Base-by-base conservation (phyloP, 2,113 vertebrate species). In the Egretta garzetta region DNA sequence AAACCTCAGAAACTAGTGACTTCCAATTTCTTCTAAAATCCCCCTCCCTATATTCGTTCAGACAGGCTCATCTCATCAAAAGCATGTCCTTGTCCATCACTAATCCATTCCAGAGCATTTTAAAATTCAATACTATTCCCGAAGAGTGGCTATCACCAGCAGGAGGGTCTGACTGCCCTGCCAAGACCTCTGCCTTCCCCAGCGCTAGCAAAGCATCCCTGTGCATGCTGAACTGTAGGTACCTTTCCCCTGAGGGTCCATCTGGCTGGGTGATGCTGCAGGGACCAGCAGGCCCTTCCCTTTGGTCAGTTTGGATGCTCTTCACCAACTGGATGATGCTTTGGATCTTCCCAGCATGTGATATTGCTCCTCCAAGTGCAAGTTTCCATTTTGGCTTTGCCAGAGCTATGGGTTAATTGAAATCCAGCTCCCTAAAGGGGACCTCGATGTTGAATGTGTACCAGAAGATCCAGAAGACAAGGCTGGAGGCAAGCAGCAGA, bases 381-480 rank as follows among this genome's bases (percentile, higher is more conserved):
- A 17, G 24, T 4, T 64, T 33, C 82, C 32, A 3, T 21, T 1
- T 17, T 0, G 3, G 12, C 41, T 59, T 56, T 30, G 62, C 47
- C 8, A 7, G 43, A 19, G 35, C 21, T 0, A 1, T 0, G 0
- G 39, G 2, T 76, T 49, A 71, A 55, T 86, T 22, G 80, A 41
- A 97, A 64, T 92, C 90, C 20, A 98, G 97, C 64, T 99, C 98
- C n/a, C 98, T 92, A 14, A 97, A 96, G 1, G 99, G 89, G 24
- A 98, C 88, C 4, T 97, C 97, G 6, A 99, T 95, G 90, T 98
- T 99, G 86, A 99, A 94, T 39, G 98, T 47, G 96, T 99, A 99
- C 99, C 99, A 99, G 75, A 98, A 97, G 11, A 98, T 86, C 99
- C 99, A 99, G 90, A 98, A 98, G 20, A 99, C 2, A 10, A 99